These are phyloP conservation scores for Orthonyx spaldingii DNA, from an alignment of 2,113 vertebrate species.

Conservation along the genomic window DNA sequence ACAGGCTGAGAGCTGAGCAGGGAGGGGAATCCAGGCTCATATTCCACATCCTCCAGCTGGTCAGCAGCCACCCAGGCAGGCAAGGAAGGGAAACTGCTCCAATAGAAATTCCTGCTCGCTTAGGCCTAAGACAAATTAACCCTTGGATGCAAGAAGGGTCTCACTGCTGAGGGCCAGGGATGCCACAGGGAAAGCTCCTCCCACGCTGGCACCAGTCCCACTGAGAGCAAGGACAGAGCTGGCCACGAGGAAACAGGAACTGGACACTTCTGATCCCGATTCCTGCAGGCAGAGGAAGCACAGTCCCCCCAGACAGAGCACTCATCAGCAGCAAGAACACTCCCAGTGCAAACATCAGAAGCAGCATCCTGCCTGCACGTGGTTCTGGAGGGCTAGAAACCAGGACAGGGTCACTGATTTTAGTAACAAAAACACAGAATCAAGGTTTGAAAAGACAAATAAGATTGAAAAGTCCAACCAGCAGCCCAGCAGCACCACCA, in stretches of 20 bases:
- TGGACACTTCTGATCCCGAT: not conserved
- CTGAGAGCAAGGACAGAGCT: not conserved
- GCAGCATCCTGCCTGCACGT: not conserved
- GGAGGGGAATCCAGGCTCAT: not conserved
- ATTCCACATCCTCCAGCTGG: no score
- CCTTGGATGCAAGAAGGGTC: not conserved
- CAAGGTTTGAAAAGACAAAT: not conserved
- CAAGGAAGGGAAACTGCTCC: not conserved
- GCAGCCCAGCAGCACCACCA: no score
- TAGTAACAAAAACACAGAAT: not conserved
- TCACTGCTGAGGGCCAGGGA: not conserved
- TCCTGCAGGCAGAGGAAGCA: not conserved
- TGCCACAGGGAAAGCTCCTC: not conserved
- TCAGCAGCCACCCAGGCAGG: not conserved
- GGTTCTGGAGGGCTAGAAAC: not conserved
- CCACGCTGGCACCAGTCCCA: not conserved
- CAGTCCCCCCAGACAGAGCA: not conserved
- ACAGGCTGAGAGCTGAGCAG: not conserved
- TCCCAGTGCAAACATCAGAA: not conserved
- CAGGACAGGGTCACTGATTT: not conserved
- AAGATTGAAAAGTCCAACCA: not conserved
- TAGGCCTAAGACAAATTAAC: not conserved
- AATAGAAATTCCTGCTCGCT: not conserved
- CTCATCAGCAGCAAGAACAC: not conserved
- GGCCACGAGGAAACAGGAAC: not conserved